These are phyloP conservation scores for Masticophis lateralis DNA, from an alignment of 2,797 vertebrate genomes.

Conservation along the genomic window DNA sequence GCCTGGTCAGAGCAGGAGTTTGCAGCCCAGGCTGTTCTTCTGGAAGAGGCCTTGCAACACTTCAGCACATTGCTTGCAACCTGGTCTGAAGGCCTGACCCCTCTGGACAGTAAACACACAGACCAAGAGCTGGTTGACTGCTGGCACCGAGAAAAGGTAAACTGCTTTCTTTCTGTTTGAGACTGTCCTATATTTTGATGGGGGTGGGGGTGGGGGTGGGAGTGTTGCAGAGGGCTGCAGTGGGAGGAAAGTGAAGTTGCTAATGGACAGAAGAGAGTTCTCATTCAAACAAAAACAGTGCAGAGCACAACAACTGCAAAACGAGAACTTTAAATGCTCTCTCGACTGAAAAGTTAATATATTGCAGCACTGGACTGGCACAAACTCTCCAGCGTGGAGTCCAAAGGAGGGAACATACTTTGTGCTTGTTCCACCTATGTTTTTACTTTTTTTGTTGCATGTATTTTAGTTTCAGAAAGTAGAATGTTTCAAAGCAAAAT, in stretches of 20 bases:
- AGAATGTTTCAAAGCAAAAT: not conserved
- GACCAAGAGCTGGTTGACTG: constrained; percentile 82
- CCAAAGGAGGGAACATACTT: not conserved
- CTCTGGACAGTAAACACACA: constrained; percentile 76
- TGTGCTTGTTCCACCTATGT: not conserved
- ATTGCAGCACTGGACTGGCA: not conserved
- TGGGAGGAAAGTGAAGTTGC: not conserved
- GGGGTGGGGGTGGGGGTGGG: not conserved
- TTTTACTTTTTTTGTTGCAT: not conserved
- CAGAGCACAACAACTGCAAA: not conserved
- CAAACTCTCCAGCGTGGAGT: not conserved
- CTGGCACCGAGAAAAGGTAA: constrained; percentile 88
- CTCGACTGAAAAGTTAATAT: accelerated
- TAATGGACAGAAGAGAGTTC: not conserved
- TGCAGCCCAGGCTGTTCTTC: constrained; percentile 71
- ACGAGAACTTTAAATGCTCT: accelerated
- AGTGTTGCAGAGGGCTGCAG: not conserved
- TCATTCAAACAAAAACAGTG: not conserved
- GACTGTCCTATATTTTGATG: not conserved
- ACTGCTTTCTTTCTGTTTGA: constrained; percentile 31
- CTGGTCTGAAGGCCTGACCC: constrained; percentile 73
- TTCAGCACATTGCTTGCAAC: constrained; percentile 75
- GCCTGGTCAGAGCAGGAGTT: constrained; percentile 91
- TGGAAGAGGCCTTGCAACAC: constrained; percentile 81
- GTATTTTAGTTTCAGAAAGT: not conserved